Evolutionary conservation across 2,113 vertebrate genomes (phyloP).

Genomic region (Charina bottae): DNA sequence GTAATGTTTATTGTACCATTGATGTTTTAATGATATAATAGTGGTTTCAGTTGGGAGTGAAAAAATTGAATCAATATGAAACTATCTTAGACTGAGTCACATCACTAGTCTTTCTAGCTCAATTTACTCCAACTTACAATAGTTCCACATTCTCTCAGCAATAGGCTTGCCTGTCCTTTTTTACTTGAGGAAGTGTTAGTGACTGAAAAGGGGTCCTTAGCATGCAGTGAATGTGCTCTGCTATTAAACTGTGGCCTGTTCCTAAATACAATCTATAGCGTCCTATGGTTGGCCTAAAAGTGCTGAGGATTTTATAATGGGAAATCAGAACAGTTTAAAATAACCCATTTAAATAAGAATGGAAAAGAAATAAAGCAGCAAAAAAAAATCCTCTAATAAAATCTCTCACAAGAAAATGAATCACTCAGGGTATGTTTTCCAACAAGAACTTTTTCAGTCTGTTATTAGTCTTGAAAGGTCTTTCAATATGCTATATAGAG

Average conservation of each 20-base stretch:
- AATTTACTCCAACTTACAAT: not conserved
- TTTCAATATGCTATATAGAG: slow-evolving; percentile 23
- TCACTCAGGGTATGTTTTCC: slow-evolving; percentile 39
- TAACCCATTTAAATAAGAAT: not conserved
- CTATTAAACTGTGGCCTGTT: not conserved
- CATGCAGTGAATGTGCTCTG: not conserved
- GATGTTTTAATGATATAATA: not conserved
- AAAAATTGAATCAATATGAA: not conserved
- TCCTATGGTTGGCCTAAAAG: not conserved
- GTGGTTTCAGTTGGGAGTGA: not conserved
- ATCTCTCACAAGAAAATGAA: slow-evolving; percentile 29
- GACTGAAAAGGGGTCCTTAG: not conserved
- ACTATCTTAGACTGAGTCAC: not conserved
- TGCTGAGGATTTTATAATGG: not conserved
- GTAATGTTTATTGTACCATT: not conserved
- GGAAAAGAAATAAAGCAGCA: not conserved
- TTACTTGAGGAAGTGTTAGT: not conserved
- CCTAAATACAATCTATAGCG: not conserved
- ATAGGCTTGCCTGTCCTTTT: not conserved
- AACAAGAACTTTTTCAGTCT: slow-evolving; percentile 10
- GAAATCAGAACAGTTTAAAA: slow-evolving; percentile 7
- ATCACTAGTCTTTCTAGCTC: not conserved
- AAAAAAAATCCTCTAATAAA: not conserved
- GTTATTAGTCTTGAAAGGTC: slow-evolving; percentile 42
- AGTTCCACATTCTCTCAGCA: not conserved